Conservation (phyloP, 2,888 invertebrate genomes). For the Notocelia uddmanniana region DNA sequence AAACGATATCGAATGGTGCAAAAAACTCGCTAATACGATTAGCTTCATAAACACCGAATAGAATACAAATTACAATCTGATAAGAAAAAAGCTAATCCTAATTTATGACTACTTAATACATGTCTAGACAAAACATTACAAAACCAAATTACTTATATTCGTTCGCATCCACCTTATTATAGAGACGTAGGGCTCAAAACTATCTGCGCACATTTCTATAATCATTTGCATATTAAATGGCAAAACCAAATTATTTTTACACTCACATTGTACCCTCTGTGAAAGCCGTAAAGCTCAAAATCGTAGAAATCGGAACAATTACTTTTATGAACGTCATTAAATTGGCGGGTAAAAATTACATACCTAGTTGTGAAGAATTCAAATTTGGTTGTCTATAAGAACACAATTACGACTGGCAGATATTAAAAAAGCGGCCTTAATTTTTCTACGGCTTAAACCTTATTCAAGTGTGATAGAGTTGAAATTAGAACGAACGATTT, state of each 20-base stretch:
- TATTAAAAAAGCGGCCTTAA: neutral
- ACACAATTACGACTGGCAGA: neutral
- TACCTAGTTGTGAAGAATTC: neutral
- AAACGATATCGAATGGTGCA: neutral
- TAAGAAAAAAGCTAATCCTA: slow-evolving; percentile 5
- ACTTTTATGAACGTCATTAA: neutral
- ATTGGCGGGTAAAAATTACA: slow-evolving; percentile 4
- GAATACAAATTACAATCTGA: slow-evolving; percentile 1
- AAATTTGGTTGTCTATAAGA: slow-evolving; percentile 1
- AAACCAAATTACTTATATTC: neutral
- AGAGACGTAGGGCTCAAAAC: neutral
- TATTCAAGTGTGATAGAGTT: neutral
- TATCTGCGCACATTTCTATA: neutral
- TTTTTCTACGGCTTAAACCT: neutral
- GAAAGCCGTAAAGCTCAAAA: neutral
- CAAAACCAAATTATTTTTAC: slow-evolving; percentile 4
- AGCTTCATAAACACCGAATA: neutral
- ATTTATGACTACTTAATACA: slow-evolving; percentile 9
- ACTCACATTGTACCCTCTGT: neutral
- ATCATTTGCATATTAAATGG: neutral
- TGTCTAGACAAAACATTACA: slow-evolving; percentile 7
- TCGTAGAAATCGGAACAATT: neutral
- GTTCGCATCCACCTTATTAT: neutral
- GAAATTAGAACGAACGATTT: neutral
- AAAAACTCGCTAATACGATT: neutral